A percentile compares a stretch with the other conserved stretches of the same genome.
These are phyloP conservation scores for Rhogogaster chlorosoma DNA, from an alignment of 2,888 invertebrate species.

Conservation along the genomic window DNA sequence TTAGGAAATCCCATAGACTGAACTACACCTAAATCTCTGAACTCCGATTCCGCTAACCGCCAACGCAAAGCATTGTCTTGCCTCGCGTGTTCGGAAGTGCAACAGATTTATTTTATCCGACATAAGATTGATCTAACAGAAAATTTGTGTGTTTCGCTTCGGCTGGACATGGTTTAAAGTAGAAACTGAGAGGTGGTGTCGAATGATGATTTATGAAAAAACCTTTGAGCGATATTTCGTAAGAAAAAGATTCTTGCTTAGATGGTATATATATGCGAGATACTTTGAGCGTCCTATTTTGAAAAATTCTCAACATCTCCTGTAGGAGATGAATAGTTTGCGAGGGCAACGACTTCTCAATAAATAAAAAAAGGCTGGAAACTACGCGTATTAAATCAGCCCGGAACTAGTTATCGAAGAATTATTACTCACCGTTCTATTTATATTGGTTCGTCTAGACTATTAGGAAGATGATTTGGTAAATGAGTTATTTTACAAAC, in stretches of 20 bases:
- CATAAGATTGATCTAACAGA: background rate
- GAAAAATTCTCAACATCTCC: background rate
- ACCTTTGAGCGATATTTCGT: background rate
- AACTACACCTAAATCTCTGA: conserved; percentile 11
- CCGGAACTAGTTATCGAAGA: background rate
- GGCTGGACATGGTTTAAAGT: background rate
- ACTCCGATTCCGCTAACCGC: background rate
- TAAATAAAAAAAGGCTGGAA: background rate
- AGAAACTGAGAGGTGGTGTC: background rate
- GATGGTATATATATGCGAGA: background rate
- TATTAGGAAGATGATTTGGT: background rate
- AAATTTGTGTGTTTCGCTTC: too few species aligned
- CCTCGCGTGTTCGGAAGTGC: background rate
- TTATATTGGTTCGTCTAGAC: background rate
- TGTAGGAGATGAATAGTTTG: background rate
- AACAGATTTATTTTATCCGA: background rate
- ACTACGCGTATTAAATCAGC: background rate
- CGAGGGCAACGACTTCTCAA: conserved; percentile 10
- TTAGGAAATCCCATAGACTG: conserved; percentile 41
- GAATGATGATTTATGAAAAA: background rate
- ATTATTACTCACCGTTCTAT: conserved; percentile 7
- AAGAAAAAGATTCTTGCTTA: background rate
- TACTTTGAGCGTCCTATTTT: background rate
- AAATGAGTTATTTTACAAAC: background rate
- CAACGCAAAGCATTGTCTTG: background rate